Evolutionary conservation across 2,113 vertebrate genomes (phyloP).

Genomic region (Neomonachus schauinslandi): DNA sequence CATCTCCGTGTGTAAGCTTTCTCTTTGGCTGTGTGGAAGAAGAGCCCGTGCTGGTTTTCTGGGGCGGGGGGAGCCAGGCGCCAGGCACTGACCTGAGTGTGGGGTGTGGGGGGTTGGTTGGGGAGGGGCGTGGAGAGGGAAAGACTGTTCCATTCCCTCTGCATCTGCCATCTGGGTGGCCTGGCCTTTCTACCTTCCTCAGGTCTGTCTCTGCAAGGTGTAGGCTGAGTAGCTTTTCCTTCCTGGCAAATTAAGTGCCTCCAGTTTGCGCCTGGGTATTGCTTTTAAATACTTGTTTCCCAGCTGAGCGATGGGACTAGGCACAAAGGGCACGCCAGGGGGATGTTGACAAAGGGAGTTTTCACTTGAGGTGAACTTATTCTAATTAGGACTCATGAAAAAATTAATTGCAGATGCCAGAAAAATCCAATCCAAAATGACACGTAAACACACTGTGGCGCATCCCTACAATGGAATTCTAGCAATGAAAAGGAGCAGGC

Average conservation of each 20-base stretch:
- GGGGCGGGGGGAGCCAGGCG: neutral
- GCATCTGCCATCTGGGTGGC: neutral
- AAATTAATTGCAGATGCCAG: neutral
- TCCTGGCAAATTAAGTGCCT: neutral
- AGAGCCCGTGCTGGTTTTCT: neutral
- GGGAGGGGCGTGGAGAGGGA: neutral
- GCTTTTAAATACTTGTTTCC: neutral
- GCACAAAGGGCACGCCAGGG: neutral
- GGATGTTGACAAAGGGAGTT: neutral
- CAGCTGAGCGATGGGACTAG: neutral
- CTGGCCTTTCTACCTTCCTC: neutral
- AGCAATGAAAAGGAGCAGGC: neutral
- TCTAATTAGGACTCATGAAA: neutral
- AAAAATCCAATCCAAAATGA: neutral
- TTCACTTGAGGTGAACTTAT: neutral
- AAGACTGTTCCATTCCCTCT: too few species aligned
- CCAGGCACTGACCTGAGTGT: neutral
- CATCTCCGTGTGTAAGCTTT: neutral
- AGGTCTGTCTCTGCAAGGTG: neutral
- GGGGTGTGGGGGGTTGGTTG: too few species aligned
- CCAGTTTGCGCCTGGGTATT: neutral
- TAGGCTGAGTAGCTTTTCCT: neutral
- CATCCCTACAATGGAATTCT: neutral
- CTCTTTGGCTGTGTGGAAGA: neutral
- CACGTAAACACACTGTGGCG: neutral